Evolutionary conservation across 2,888 invertebrate genomes (phyloP).

Genomic region (Peribatodes rhomboidaria): DNA sequence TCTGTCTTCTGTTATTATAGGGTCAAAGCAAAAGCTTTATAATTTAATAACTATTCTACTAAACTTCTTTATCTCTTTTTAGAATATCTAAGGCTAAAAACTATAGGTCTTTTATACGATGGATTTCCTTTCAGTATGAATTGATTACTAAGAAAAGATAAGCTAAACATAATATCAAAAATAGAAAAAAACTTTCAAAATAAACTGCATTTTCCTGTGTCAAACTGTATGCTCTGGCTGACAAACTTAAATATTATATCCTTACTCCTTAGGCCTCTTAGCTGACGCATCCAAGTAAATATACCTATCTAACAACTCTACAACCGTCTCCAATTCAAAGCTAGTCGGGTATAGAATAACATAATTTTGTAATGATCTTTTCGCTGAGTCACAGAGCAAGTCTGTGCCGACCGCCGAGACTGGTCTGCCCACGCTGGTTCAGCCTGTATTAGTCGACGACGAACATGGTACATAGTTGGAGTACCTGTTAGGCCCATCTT

Average conservation of each 20-base stretch:
- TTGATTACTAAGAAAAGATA: no score
- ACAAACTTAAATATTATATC: constrained; percentile 3
- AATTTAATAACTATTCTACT: no score
- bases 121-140: no score
- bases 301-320: constrained; percentile 2
- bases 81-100: no score
- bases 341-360: constrained; percentile 20
- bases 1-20: no score
- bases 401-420: constrained; percentile 56
- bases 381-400: constrained; percentile 50
- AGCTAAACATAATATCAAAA: no score
- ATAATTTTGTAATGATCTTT: constrained; percentile 21
- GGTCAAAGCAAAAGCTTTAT: no score
- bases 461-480: constrained; percentile 49
- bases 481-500: constrained; percentile 58
- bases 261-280: background rate
- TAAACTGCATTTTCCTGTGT: background rate
- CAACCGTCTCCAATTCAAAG: constrained; percentile 13
- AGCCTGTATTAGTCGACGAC: constrained; percentile 12
- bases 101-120: no score
- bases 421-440: constrained; percentile 64
- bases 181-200: no score
- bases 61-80: no score
- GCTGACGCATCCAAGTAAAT: constrained; percentile 26
- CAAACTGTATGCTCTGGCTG: background rate